Conservation (phyloP, 2,888 invertebrate genomes). For the Drosophila koepferae region DNA sequence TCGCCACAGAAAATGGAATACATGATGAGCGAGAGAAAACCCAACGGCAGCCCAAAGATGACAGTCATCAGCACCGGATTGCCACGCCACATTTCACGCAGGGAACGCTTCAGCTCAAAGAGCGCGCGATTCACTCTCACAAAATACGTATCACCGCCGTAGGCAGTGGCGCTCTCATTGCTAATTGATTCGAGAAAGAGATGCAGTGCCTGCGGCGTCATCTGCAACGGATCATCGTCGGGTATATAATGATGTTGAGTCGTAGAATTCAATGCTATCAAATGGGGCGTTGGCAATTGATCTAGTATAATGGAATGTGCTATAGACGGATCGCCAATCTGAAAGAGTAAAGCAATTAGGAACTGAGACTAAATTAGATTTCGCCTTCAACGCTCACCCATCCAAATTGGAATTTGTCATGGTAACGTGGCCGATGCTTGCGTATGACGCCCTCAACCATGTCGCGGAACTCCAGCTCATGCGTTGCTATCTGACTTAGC, state of each 20-base stretch:
- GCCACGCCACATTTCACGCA: slow-evolving; percentile 95
- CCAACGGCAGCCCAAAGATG: slow-evolving; percentile 96
- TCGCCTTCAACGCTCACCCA: slow-evolving; percentile 87
- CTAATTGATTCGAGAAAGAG: slow-evolving; percentile 86
- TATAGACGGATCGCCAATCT: slow-evolving; percentile 93
- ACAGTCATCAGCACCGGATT: slow-evolving; percentile 97
- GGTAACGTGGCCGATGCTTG: slow-evolving; percentile 91
- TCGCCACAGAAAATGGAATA: slow-evolving; percentile 99
- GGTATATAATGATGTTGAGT: slow-evolving; percentile 97
- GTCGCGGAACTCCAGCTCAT: slow-evolving; percentile 93
- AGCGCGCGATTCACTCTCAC: slow-evolving; percentile 92
- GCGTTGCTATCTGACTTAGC: slow-evolving; percentile 91
- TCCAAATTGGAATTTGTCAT: slow-evolving; percentile 95
- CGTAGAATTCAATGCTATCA: slow-evolving; percentile 96
- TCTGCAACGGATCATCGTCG: slow-evolving; percentile 91
- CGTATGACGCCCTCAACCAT: slow-evolving; percentile 93
- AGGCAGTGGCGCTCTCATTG: slow-evolving; percentile 92
- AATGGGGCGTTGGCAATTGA: slow-evolving; percentile 92
- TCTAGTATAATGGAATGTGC: slow-evolving; percentile 97
- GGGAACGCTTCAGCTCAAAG: slow-evolving; percentile 92
- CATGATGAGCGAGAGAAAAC: slow-evolving; percentile 96
- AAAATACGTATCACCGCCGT: slow-evolving; percentile 93
- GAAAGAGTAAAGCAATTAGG: background rate
- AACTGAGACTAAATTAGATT: background rate
- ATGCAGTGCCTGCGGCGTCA: slow-evolving; percentile 89